A percentile compares a stretch with the other conserved stretches of the same genome.
phyloP scores from a whole-genome alignment of 2,888 invertebrate genomes.

The Drosophila subsilvestris region DNA sequence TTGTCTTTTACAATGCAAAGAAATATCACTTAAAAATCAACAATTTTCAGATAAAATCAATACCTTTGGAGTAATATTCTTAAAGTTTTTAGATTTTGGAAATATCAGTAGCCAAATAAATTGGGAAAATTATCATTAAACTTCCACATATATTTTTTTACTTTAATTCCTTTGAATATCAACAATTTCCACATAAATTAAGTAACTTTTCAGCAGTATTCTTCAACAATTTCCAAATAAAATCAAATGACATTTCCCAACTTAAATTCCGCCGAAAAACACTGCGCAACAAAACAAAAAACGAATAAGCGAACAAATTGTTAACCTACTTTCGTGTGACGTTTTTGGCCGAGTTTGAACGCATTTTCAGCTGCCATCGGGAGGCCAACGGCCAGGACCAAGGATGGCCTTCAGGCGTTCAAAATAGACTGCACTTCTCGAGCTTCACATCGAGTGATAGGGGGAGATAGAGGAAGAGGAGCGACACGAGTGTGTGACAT shows the following conservation, averaged over 20 bases:
- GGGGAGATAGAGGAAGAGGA: neutral
- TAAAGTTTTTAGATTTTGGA: no score
- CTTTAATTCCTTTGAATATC: no score
- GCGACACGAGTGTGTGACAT: constrained; percentile 12
- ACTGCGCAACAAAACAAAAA: constrained; percentile 4
- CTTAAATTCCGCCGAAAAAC: constrained; percentile 12
- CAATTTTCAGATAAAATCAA: no score
- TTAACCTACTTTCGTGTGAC: constrained; percentile 66
- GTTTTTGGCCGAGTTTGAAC: constrained; percentile 57
- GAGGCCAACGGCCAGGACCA: constrained; percentile 19
- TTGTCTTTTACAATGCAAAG: no score
- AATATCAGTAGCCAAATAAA: no score
- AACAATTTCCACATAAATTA: no score
- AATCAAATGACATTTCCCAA: constrained; percentile 32
- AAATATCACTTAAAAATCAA: no score
- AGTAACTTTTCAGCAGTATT: neutral
- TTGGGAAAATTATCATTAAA: no score
- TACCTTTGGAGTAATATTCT: no score
- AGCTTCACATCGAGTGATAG: constrained; percentile 7
- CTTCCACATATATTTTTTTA: no score
- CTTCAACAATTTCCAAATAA: constrained; percentile 17
- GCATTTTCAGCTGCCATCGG: constrained; percentile 30
- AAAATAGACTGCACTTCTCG: constrained; percentile 58
- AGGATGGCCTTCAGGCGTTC: constrained; percentile 54
- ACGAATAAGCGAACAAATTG: constrained; percentile 48